Conservation (phyloP, 2,888 invertebrate genomes). For the Pristionchus japonicus region DNA sequence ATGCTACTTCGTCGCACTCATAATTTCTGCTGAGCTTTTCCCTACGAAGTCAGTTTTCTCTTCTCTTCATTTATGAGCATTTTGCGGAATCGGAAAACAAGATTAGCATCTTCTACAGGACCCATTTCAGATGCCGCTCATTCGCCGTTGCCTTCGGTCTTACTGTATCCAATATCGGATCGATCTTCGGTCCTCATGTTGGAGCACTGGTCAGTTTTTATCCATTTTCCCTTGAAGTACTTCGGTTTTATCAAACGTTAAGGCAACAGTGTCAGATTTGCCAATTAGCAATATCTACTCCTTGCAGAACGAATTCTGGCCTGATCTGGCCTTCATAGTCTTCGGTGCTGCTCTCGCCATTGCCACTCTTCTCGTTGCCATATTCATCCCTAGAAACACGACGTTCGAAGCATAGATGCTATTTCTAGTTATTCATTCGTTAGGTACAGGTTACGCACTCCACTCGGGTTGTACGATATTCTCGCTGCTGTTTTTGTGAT, state of each 20-base stretch:
- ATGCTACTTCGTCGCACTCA: neutral
- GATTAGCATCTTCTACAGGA: too few relatives aligned
- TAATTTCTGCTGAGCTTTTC: constrained; percentile 32
- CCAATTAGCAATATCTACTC: too few relatives aligned
- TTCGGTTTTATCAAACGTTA: too few relatives aligned
- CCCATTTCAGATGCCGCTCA: constrained; percentile 22
- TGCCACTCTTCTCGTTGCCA: constrained; percentile 27
- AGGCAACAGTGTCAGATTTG: too few relatives aligned
- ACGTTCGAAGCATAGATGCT: constrained; percentile 10
- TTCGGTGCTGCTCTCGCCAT: constrained; percentile 26
- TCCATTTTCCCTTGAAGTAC: too few relatives aligned
- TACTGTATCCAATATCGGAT: constrained; percentile 40
- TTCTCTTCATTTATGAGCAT: too few relatives aligned
- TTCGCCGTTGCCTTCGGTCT: constrained; percentile 36
- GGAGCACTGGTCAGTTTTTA: neutral
- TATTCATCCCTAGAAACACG: constrained; percentile 34
- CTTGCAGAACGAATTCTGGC: constrained; percentile 10
- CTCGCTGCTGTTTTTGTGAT: neutral
- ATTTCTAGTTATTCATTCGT: neutral
- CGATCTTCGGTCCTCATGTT: constrained; percentile 41
- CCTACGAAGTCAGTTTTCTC: constrained; percentile 33
- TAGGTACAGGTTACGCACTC: neutral
- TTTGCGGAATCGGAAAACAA: too few relatives aligned
- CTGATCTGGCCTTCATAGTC: constrained; percentile 22
- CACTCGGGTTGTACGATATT: neutral